Conservation (phyloP, 2,797 vertebrate species). For the Aratinga solstitialis region DNA sequence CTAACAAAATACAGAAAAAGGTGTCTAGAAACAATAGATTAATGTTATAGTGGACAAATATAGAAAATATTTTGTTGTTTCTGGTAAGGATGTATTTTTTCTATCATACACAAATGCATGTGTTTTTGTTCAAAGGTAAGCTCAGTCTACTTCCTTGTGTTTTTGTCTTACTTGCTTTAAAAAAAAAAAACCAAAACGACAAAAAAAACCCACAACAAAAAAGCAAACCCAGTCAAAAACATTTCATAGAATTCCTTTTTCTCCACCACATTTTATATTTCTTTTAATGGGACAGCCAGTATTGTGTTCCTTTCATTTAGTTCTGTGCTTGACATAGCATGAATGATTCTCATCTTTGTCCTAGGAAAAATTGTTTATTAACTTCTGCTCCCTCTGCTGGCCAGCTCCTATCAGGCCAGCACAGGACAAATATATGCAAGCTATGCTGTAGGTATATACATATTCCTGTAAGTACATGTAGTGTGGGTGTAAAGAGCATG, state of each 20-base stretch:
- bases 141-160: background rate
- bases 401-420: background rate
- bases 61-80: background rate
- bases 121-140: background rate
- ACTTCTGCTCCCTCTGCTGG: slow-evolving; percentile 67
- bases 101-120: background rate
- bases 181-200: background rate
- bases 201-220: background rate
- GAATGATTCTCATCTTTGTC: background rate
- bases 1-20: background rate
- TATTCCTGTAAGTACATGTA: background rate
- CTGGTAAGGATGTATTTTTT: background rate
- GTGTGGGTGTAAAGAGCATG: background rate
- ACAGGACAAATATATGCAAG: background rate
- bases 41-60: background rate
- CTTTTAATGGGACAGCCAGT: background rate
- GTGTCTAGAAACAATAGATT: background rate
- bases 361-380: background rate
- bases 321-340: background rate
- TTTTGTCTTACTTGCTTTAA: background rate
- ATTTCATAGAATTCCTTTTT: background rate
- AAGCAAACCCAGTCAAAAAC: background rate
- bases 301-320: background rate
- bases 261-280: background rate
- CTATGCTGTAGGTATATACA: background rate